Base-by-base conservation (phyloP, 2,888 invertebrate species). In the Hybos culiciformis region DNA sequence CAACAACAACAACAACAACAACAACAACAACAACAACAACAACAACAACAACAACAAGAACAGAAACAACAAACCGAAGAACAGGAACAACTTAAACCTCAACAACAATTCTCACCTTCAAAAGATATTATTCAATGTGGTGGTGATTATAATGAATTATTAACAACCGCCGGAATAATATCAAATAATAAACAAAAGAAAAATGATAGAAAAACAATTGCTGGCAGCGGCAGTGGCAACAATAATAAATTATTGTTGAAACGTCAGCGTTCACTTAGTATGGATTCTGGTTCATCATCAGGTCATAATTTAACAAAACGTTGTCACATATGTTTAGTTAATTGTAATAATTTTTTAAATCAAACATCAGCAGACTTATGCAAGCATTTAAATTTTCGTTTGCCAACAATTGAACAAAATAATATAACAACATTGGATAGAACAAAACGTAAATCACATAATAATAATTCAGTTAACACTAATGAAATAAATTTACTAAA, bases 251-350 rank as follows among this genome's bases (percentile, higher is more conserved):
- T 48, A 36, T 43, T 51, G 37, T 54, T 62, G 41, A 61, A 63
- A 48, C 58, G 63, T 46, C 61, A 62, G 7, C 64, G 65, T 50
- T 65, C 64, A 54, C 55, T 66, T 50, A 65, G 64, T 54, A 59
- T 62, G 49, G 66, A 64, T 52, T 65, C 65, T 48, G 57, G 58
- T 43, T 52, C 58, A 33, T 61, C 57, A 23, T n/a, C n/a, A n/a
- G n/a, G n/a, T n/a, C 62, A 62, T 46, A 52, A 52, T 44, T 44
- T 50, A 46, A 50, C 52, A 45, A 54, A 51, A 50, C 63, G 64
- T 50, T 66, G 66, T 52, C 64, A 66, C 48, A 62, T 66, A 45
- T 66, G 66, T 53, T 60, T 65, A 50, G 64, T 63, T 37, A 66
- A 63, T 50, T 58, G 63, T 54, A 65, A 63, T 55, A 61, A 61